These are phyloP conservation scores for Nymphalis polychloros DNA, from an alignment of 2,888 invertebrate genomes.

Conservation along the genomic window DNA sequence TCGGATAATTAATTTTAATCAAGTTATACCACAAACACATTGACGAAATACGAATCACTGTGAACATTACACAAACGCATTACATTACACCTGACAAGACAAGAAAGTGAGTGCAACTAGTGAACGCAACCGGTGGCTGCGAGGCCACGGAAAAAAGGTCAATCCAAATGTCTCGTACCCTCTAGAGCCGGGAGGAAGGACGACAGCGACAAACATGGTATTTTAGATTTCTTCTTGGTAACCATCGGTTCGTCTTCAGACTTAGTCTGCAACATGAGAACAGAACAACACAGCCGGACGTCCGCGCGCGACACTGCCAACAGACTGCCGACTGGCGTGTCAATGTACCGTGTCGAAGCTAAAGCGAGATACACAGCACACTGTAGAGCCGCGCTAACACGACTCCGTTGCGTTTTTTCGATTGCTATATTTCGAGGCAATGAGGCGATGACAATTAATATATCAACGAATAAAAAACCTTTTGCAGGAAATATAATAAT, in stretches of 20 bases:
- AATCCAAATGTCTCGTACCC: conserved; percentile 64
- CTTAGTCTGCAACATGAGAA: conserved; percentile 72
- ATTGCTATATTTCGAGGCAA: not conserved
- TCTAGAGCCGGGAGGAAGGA: conserved; percentile 76
- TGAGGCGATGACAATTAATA: not conserved
- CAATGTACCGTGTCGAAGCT: conserved; percentile 65
- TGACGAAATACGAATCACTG: conserved; percentile 44
- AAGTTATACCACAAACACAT: conserved; percentile 44
- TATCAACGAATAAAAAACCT: not conserved
- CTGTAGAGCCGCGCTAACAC: conserved; percentile 42
- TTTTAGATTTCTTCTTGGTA: conserved; percentile 77
- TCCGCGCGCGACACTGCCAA: conserved; percentile 69
- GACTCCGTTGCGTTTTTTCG: conserved; percentile 23
- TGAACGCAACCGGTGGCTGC: conserved; percentile 73
- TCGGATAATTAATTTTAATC: conserved; percentile 4
- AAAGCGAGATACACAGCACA: conserved; percentile 59
- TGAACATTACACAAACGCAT: conserved; percentile 63
- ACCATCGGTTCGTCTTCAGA: conserved; percentile 73
- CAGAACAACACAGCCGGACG: conserved; percentile 60
- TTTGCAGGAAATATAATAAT: not conserved
- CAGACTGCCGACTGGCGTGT: conserved; percentile 65
- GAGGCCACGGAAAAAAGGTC: conserved; percentile 71
- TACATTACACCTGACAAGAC: conserved; percentile 75
- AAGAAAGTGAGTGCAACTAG: conserved; percentile 78
- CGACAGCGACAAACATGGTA: conserved; percentile 76